Conservation (phyloP, 2,888 invertebrate genomes). For the Tromatobia lineatoria region DNA sequence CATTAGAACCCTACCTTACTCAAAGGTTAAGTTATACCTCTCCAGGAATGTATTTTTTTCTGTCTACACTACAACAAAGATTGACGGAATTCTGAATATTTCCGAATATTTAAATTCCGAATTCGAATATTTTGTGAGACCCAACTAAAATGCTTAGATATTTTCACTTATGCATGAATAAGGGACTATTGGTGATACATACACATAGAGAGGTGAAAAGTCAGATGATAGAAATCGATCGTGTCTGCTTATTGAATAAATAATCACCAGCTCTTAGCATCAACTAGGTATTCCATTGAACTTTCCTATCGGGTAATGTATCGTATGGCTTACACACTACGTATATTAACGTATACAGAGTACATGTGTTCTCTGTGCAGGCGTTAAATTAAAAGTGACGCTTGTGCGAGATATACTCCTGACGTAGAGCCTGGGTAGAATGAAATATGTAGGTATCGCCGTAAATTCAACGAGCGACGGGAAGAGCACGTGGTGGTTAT, state of each 20-base stretch:
- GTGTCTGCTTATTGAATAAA: neutral
- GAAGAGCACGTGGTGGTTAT: constrained; percentile 23
- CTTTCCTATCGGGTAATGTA: neutral
- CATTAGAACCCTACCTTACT: too few species aligned
- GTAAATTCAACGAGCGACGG: constrained; percentile 47
- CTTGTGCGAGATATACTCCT: constrained; percentile 29
- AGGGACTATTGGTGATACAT: neutral
- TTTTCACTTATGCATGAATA: neutral
- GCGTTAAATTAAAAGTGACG: constrained; percentile 49
- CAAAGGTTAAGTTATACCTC: too few species aligned
- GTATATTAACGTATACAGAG: neutral
- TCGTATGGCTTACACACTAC: neutral
- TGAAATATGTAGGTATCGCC: constrained; percentile 47
- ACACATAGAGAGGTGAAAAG: neutral
- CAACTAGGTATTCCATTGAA: neutral
- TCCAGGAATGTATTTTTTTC: too few species aligned
- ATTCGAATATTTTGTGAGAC: neutral
- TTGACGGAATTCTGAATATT: neutral
- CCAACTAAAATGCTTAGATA: neutral
- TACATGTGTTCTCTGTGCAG: neutral
- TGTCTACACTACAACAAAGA: neutral
- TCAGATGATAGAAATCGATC: neutral
- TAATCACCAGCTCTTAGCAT: neutral
- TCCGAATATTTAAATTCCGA: too few species aligned
- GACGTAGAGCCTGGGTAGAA: constrained; percentile 20